Evolutionary conservation across 2,888 invertebrate genomes (phyloP), one percentile per base, ranked within the genome.

Genomic region (Dermolepida albohirtum): DNA sequence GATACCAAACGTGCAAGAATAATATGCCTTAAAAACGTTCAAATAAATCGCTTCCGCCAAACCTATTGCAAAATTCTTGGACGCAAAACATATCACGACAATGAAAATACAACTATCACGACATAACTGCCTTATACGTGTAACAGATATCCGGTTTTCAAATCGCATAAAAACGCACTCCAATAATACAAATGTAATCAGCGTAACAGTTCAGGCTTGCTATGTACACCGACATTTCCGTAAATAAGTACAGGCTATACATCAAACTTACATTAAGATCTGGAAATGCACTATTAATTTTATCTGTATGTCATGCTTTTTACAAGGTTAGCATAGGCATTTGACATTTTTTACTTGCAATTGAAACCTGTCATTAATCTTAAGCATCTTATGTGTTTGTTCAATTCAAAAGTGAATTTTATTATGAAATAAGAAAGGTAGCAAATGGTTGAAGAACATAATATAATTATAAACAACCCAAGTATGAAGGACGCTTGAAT

Each of bases 31-130:
- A 57, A 57, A 57, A 57, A 57, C 57, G 43, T 57, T 57, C 43
- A 57, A 57, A 57, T 57, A 57, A 57, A 57, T 57, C 57, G 57
- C 57, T 57, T 57, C 57, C 57, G 57, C 44, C 57, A 22, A 57
- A 57, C 57, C 57, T 57, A 22, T 43, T 57, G 57, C 57, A 43
- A 57, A 57, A 57, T 41, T 43, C 57, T 43, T 57, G 57, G 43
- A 43, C 27, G 57, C 57, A 43, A 57, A 57, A 57, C 57, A 57
- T 57, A 57, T 57, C 57, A 57, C 57, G 57, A 57, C 57, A 43
- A 43, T 57, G 57, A 57, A 57, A 57, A 57, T 57, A 41, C 57
- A 57, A 43, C 57, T 57, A 57, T 43, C 57, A 43, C 57, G 57
- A 57, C 43, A 43, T 43, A 57, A 57, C 43, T 43, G 22, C 57